Conservation (phyloP, 2,113 vertebrate species). For the Speoplatyrhinus poulsoni region DNA sequence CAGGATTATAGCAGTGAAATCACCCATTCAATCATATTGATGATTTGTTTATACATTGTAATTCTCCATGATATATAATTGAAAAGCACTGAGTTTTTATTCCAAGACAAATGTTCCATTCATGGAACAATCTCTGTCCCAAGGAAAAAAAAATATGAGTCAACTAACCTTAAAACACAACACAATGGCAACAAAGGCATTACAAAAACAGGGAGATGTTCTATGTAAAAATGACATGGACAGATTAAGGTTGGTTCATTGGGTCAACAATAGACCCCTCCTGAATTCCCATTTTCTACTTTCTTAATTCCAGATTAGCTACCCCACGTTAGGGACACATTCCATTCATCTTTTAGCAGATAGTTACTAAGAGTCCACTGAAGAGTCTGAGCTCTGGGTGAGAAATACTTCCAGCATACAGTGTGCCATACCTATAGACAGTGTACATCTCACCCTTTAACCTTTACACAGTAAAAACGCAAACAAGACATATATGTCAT, state of each 20-base stretch:
- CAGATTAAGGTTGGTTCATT: conserved; percentile 50
- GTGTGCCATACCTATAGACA: conserved; percentile 43
- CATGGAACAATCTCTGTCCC: background rate
- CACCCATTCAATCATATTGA: too few species aligned
- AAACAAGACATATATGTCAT: background rate
- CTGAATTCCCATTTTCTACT: conserved; percentile 37
- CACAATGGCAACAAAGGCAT: background rate
- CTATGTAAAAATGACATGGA: conserved; percentile 35
- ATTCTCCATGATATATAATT: too few species aligned
- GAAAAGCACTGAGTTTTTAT: too few species aligned
- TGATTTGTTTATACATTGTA: too few species aligned
- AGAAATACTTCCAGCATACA: conserved; percentile 69
- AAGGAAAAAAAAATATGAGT: background rate
- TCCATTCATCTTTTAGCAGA: conserved; percentile 79
- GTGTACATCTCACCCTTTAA: conserved; percentile 28
- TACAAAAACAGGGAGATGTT: background rate
- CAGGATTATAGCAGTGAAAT: too few species aligned
- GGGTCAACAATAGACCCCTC: conserved; percentile 52
- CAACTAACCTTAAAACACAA: too few species aligned
- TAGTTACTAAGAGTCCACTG: conserved; percentile 74
- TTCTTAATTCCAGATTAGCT: conserved; percentile 49
- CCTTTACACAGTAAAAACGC: conserved; percentile 7
- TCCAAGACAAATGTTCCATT: too few species aligned
- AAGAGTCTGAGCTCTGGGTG: conserved; percentile 65
- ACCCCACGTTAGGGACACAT: conserved; percentile 60